Evolutionary conservation across 1,140 invertebrate species (phyloP).

Genomic region (Procambarus virginalis): DNA sequence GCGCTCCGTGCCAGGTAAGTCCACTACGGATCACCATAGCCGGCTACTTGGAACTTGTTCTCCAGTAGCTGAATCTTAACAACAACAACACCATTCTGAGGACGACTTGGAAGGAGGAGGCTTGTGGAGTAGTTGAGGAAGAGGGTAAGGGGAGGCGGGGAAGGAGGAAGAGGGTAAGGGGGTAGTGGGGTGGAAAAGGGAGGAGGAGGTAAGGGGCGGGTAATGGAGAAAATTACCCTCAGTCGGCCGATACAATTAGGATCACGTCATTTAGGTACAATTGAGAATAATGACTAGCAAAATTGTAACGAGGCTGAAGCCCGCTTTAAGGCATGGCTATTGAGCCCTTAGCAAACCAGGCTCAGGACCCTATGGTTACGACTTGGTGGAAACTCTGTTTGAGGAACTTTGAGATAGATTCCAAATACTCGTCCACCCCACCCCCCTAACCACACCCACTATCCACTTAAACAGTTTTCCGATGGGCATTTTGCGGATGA

Average conservation of each 20-base stretch:
- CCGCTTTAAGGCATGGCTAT: constrained; percentile 30
- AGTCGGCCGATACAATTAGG: constrained; percentile 44
- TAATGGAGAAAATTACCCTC: constrained; percentile 34
- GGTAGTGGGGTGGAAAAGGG: constrained; percentile 5
- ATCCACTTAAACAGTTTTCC: constrained; percentile 3
- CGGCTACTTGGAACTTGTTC: not conserved
- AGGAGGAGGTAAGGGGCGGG: not conserved
- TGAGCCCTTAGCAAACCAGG: not conserved
- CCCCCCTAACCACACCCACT: no score
- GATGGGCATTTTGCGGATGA: constrained; percentile 27
- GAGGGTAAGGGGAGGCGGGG: not conserved
- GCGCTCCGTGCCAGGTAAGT: no score
- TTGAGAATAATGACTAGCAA: constrained; percentile 41
- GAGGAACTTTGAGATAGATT: no score
- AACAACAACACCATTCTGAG: no score
- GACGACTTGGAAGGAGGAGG: not conserved
- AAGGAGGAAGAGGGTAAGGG: not conserved
- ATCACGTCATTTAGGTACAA: constrained; percentile 46
- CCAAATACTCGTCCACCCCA: no score
- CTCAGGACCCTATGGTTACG: no score
- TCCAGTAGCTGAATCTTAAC: no score
- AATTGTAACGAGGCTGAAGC: constrained; percentile 4
- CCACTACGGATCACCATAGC: no score
- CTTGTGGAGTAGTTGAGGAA: not conserved
- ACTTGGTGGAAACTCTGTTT: no score